These are phyloP conservation scores for Epinotia ramella DNA, from an alignment of 2,888 invertebrate genomes.

Conservation along the genomic window DNA sequence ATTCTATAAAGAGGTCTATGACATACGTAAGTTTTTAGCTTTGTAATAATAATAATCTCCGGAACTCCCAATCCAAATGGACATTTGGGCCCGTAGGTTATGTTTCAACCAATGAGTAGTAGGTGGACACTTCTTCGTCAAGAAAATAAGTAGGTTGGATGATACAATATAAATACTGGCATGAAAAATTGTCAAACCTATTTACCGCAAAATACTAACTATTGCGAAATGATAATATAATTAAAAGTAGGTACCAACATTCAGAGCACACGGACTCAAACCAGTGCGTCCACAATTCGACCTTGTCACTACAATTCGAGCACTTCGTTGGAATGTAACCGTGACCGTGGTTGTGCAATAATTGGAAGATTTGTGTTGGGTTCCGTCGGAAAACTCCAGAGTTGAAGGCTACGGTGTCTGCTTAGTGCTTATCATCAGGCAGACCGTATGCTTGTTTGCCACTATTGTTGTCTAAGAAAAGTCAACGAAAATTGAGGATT, in stretches of 20 bases:
- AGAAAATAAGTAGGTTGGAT: too few relatives aligned
- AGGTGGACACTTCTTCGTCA: too few relatives aligned
- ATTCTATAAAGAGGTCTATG: too few relatives aligned
- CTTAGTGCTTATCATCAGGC: neutral
- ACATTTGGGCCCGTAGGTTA: too few relatives aligned
- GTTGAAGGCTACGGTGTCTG: neutral
- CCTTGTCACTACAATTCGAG: slow-evolving; percentile 67
- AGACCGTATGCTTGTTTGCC: too few relatives aligned
- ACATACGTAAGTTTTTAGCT: too few relatives aligned
- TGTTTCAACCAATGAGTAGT: too few relatives aligned
- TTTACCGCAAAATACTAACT: neutral
- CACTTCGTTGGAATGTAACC: slow-evolving; percentile 66
- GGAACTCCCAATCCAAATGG: too few relatives aligned
- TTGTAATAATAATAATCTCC: too few relatives aligned
- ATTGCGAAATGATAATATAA: slow-evolving; percentile 32
- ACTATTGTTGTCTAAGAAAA: neutral
- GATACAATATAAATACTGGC: too few relatives aligned
- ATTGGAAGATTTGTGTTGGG: slow-evolving; percentile 30
- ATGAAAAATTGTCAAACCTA: neutral
- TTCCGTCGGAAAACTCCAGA: slow-evolving; percentile 5
- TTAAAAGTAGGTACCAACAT: slow-evolving; percentile 1
- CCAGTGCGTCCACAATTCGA: slow-evolving; percentile 45
- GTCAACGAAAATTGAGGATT: neutral
- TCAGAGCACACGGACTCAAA: slow-evolving; percentile 26
- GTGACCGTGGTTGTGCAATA: slow-evolving; percentile 64